Evolutionary conservation across 2,797 vertebrate species (phyloP), one percentile per base, ranked within the genome.

Genomic region (Amblyopsis hoosieri): DNA sequence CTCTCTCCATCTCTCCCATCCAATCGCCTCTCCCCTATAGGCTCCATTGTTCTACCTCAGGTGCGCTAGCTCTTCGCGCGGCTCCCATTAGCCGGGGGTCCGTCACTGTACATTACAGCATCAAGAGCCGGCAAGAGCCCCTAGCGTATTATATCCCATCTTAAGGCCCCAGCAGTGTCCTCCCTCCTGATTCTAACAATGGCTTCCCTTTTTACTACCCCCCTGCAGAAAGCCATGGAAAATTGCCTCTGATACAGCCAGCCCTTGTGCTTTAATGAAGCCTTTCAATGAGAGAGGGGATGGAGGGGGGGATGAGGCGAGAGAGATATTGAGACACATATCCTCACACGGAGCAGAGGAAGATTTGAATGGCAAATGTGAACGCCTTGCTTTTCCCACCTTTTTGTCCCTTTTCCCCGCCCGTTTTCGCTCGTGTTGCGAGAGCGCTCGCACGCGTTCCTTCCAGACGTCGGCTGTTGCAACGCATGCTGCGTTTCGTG

Each of bases 241-340:
- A 91, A 90, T 90, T 86, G 78, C 74, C 69, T 87, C 67, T 84
- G 87, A 91, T 90, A 87, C 88, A 81, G 81, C 61, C 66, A 81
- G 75, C 78, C 80, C 63, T 64, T 71, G 70, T 56, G 80, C 80
- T 85, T 87, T 89, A 90, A 88, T 89, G 85, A 89, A 86, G 86
- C 73, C 85, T 90, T 90, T 88, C 71, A 88, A 64, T 53, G 66
- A 9, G 50, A 19, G 15, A 19, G 50, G 3, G 13, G 14, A 14
- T 13, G 47, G 11, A 14, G 14, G 46, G 23, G 23, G 0, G 23
- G 3, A 23, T 23, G 23, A 8, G 19, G 51, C 19, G 17, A 9
- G 29, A 10, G 29, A 55, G 54, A 33, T 12, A 14, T 2, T 1
- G 33, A 6, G 33, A 37, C 33, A 37, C 33, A 1, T 2, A 37